Base-by-base conservation (phyloP, 2,888 invertebrate species). In the Machimus atricapillus region DNA sequence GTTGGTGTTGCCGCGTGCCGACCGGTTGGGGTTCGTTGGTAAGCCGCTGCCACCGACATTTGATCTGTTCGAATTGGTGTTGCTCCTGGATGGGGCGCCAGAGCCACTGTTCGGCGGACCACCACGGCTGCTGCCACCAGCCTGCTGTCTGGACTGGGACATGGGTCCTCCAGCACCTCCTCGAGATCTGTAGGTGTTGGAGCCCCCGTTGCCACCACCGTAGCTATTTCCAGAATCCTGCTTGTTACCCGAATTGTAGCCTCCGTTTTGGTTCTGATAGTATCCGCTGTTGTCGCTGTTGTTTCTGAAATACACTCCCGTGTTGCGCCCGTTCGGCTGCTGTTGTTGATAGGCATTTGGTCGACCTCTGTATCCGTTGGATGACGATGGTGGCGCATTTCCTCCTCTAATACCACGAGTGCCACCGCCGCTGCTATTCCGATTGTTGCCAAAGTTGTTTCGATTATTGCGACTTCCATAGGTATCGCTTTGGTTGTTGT, bases 1-100 rank as follows among this genome's bases (percentile, higher is more conserved):
- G 16, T 83, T 77, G 14, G 79, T 19, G 76, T 87, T 87, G 43
- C 56, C 78, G 12, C 88, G 86, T 9, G 82, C 86, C n/a, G 87
- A 23, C 52, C 88, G 37, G 37, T 82, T 86, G 37, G 78, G 74
- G 7, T 87, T 74, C 43, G 87, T 86, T 23, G 88, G 85, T 82
- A 88, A 86, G 37, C 87, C 86, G 5, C 27, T 66, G 27, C 66
- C 66, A 14, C 66, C 66, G 43, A 90, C 90, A 23, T 90, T 91
- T 87, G 91, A 90, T 82, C 92, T 90, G 5, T 91, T 91, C 87
- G 91, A 91, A 82, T 90, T 90, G 40, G 87, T 46, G 77, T 89
- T 89, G 9, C 87, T 88, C 31, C 88, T 87, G 43, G 88, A 86
- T 73, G 88, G 89, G n/a, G 66, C 89, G 56, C 89, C 89, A 85